Base-by-base conservation (phyloP, 2,888 invertebrate species). In the Dendrolimus houi region DNA sequence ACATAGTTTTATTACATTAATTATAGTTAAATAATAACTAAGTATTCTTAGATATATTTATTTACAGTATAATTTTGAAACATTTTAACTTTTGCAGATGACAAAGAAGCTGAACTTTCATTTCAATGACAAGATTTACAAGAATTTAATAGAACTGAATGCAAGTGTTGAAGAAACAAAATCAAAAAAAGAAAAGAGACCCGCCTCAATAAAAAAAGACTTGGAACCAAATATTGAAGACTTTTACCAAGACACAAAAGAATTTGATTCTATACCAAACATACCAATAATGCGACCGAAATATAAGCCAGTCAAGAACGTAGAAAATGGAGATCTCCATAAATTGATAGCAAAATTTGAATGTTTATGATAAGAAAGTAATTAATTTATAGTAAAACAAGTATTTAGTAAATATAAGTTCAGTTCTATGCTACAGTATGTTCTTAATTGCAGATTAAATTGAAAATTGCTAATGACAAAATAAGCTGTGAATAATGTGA, bases 141-240 rank as follows among this genome's bases (percentile, higher is more conserved):
- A 79, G 63, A 87, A 91, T 60, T 72, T 91, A 1, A 81, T 91
- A 10, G 89, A 88, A 71, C 64, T 91, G 42, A 91, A 91, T 75
- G 73, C 81, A n/a, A 79, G 66, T 58, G 61, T 77, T 41, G 75
- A 75, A 58, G 72, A 72, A 58, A 59, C 69, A 2, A 83, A 78
- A 69, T 74, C 60, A 42, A 83, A 68, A 59, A 81, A 73, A 55
- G 79, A 76, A 2, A 81, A 67, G 62, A 73, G 68, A 61, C 59
- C 73, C 1, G 60, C 57, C n/a, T 62, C 69, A n/a, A 13, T 61
- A 1, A 87, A 84, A 67, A 81, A 72, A 62, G 91, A 91, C 61
- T 60, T 86, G 0, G 91, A 91, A 64, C 91, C 91, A 8, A 83
- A 84, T 58, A 83, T 91, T 59, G 87, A 90, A 64, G 91, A 91